These are phyloP conservation scores for Zaprionus africanus DNA, from an alignment of 1,140 invertebrate species.

Conservation along the genomic window DNA sequence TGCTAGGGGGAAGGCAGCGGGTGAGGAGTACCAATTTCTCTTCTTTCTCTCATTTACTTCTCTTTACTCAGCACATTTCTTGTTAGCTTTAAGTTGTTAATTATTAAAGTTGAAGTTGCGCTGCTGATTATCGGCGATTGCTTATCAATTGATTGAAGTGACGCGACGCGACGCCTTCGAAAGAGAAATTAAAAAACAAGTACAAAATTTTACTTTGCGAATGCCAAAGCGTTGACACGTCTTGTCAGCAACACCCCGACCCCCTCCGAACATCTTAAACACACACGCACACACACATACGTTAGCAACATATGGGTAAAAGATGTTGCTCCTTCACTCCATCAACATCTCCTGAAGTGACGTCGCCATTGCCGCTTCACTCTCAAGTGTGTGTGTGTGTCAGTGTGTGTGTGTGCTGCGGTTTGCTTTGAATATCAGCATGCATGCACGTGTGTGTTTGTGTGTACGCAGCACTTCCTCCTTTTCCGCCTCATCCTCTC, in stretches of 20 bases:
- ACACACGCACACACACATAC: constrained; percentile 10
- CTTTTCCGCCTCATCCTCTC: background rate
- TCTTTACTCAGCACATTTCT: constrained; percentile 18
- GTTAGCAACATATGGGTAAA: constrained; percentile 43
- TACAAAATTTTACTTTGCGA: constrained; percentile 13
- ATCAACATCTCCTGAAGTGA: constrained; percentile 34
- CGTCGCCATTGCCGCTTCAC: constrained; percentile 40
- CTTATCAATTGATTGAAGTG: constrained; percentile 34
- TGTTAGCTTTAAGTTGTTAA: constrained; percentile 28
- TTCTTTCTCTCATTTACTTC: constrained; percentile 2
- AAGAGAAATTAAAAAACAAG: background rate
- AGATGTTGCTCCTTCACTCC: constrained; percentile 44
- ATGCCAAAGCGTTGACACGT: constrained; percentile 45
- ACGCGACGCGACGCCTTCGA: constrained; percentile 18
- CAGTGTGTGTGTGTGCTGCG: constrained; percentile 7
- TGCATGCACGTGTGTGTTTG: constrained; percentile 1
- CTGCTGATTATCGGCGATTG: constrained; percentile 27
- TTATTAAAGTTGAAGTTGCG: constrained; percentile 23
- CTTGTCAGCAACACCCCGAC: constrained; percentile 22
- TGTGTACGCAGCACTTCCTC: constrained; percentile 21
- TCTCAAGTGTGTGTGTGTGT: background rate
- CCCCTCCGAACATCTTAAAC: too few species aligned
- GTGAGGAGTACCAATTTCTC: constrained; percentile 1
- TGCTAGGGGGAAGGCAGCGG: background rate
- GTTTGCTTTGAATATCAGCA: constrained; percentile 23